Evolutionary conservation across 1,140 invertebrate genomes (phyloP), one percentile per base, ranked within the genome.

Genomic region (Drosophila guanche): DNA sequence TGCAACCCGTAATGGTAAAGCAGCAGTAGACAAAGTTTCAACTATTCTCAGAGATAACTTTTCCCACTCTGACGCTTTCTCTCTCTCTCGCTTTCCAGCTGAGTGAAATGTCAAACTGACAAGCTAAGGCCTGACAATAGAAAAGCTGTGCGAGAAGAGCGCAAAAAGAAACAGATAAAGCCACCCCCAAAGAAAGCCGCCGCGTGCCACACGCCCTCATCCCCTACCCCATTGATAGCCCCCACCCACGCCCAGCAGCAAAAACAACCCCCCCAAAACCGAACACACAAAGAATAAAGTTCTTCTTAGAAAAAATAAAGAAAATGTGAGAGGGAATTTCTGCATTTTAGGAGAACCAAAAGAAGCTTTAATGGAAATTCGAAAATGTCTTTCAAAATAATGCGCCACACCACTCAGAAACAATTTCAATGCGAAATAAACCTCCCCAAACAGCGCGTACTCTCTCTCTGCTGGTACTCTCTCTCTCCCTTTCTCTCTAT

Each of bases 91-190:
- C 4, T 23, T 20, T 52, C n/a, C 12, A 14, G 5, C 12, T 37
- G 45, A 46, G 23, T 25, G 48, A 83, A 81, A 83, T 83, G 79
- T 84, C 79, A 83, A 84, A 78, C 40, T 61, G 80, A 68, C 76
- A 73, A 42, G 60, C 65, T 51, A 74, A 66, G 29, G 52, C 55
- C 65, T 40, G 47, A 47, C 48, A 48, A 69, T 73, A 43, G 46
- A 46, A 51, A 59, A 60, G 57, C 56, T 79, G 47, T 43, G 42
- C 6, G 58, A 29, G 46, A 42, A 85, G 80, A 74, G 78, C 69
- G 69, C 3, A 43, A 77, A 63, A 67, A 78, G 61, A 80, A 80
- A 85, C 73, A 85, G 53, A 47, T 51, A 47, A 59, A 73, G 56
- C 59, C 72, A 84, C 79, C 80, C 79, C 75, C 58, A 62, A 55